Conservation (phyloP, 2,888 invertebrate genomes). For the Drosophila limbata region DNA sequence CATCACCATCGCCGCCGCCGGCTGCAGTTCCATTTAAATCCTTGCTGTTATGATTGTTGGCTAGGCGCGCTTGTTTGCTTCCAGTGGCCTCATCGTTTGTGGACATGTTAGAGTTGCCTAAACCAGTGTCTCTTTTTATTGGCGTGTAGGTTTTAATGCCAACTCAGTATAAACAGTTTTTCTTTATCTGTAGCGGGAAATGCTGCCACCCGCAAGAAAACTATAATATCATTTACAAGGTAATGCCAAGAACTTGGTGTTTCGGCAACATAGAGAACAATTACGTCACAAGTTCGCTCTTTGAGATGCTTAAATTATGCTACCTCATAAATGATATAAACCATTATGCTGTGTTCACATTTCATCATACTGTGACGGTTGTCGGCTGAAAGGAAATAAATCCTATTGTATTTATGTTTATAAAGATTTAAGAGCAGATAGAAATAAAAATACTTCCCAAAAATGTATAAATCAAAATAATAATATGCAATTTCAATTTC, state of each 20-base stretch:
- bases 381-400: too few species aligned
- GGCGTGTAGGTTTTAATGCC: slow-evolving; percentile 6
- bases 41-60: slow-evolving; percentile 43
- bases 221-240: slow-evolving; percentile 12
- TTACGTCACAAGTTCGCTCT: slow-evolving; percentile 21
- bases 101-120: slow-evolving; percentile 57
- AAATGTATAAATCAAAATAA: too few species aligned
- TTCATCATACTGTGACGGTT: too few species aligned
- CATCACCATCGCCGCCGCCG: slow-evolving; percentile 26
- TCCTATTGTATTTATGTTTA: too few species aligned
- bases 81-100: slow-evolving; percentile 58
- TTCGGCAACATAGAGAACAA: background rate
- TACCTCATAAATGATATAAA: background rate
- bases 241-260: slow-evolving; percentile 9
- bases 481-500: too few species aligned
- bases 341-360: background rate
- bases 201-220: slow-evolving; percentile 42
- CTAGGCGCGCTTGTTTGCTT: slow-evolving; percentile 58
- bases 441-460: too few species aligned
- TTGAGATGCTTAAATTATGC: background rate
- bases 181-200: slow-evolving; percentile 39
- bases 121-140: slow-evolving; percentile 17
- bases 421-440: too few species aligned
- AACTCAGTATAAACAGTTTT: slow-evolving; percentile 63
- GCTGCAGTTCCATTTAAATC: slow-evolving; percentile 53